Conservation (phyloP, 2,888 invertebrate genomes). For the Carabus problematicus region DNA sequence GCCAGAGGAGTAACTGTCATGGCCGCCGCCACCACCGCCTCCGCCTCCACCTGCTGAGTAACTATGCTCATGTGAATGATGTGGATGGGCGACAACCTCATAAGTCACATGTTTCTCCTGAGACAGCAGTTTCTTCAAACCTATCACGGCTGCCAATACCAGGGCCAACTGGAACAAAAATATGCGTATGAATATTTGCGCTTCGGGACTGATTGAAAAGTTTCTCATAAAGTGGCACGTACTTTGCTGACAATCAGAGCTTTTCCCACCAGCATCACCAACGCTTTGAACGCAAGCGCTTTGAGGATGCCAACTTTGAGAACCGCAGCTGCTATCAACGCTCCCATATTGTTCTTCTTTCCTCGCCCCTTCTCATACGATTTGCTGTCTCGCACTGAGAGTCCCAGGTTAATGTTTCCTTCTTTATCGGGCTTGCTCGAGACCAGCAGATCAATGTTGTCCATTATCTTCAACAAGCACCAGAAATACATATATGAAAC, state of each 20-base stretch:
- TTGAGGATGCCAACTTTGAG: constrained; percentile 83
- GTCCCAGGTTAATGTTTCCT: constrained; percentile 72
- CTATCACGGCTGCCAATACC: constrained; percentile 79
- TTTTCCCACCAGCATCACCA: constrained; percentile 83
- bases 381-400: constrained; percentile 65
- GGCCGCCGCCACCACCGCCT: constrained; percentile 53
- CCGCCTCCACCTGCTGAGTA: constrained; percentile 56
- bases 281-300: constrained; percentile 80
- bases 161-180: constrained; percentile 69
- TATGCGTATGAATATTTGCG: too few relatives aligned
- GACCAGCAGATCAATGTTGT: constrained; percentile 80
- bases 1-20: constrained; percentile 65
- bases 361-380: constrained; percentile 71
- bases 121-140: constrained; percentile 81
- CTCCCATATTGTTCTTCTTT: constrained; percentile 77
- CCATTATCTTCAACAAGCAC: constrained; percentile 62
- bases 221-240: constrained; percentile 41
- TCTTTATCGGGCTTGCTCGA: constrained; percentile 73
- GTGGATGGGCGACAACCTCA: constrained; percentile 77
- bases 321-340: constrained; percentile 76
- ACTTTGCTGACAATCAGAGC: constrained; percentile 82
- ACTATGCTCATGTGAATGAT: constrained; percentile 66
- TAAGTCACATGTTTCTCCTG: constrained; percentile 78
- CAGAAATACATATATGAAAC: too few relatives aligned
- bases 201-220: not conserved